Base-by-base conservation (phyloP, 2,797 vertebrate genomes). In the Erethizon dorsatum region DNA sequence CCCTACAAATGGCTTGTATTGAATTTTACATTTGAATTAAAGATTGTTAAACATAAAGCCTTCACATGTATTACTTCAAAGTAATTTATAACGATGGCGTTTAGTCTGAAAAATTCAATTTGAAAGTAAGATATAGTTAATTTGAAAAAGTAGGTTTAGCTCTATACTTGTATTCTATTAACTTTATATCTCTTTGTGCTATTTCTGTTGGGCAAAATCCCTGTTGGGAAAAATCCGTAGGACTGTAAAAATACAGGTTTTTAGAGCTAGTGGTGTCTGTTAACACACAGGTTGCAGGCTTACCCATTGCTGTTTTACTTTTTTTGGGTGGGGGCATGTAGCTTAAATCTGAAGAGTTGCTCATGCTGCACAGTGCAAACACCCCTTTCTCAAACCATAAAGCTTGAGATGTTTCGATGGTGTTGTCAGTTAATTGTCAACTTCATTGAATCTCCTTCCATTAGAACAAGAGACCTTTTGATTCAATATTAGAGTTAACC, bases 1-100 rank as follows among this genome's bases (percentile, higher is more conserved):
- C 98, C 94, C 92, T 98, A 97, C 45, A 97, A 98, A 98, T 97
- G 97, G 98, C 97, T 98, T 99, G 97, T 98, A 98, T 98, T 98
- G 98, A 97, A 98, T 98, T 98, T 97, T 96, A 98, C 97, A 98
- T 98, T 96, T 98, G 97, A 98, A 98, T 98, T 98, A 98, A 99
- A 98, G 98, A 98, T 98, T 98, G 97, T 98, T 98, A 99, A 98
- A 98, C 98, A 97, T 98, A 97, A 98, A 98, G 96, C 50, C 96
- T 98, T 98, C 97, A 97, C 96, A 98, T 98, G 98, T 97, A 98
- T 98, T 98, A 97, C 97, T 98, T 97, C 33, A 28, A 96, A 98
- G 97, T 82, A 79, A 94, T 95, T 94, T 97, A 47, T 95, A 83
- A 97, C 91, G 83, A 73, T 79, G 90, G 96, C 97, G 93, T 98